These are phyloP conservation scores for Hemicrepidius hirtus DNA, from an alignment of 2,888 invertebrate species.

Conservation along the genomic window DNA sequence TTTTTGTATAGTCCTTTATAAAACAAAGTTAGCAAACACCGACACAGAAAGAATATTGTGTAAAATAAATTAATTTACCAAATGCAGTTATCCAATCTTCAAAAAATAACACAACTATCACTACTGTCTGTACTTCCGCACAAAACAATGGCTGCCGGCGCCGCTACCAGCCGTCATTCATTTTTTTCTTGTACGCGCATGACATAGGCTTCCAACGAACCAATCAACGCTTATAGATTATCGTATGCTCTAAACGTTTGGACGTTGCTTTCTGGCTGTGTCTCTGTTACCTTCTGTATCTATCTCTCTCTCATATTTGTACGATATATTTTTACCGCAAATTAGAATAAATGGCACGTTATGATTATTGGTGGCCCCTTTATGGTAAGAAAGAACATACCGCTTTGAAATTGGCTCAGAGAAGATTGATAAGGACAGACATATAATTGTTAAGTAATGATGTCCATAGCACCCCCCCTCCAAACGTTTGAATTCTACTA, in stretches of 20 bases:
- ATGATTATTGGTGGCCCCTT: too few relatives aligned
- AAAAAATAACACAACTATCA: background rate
- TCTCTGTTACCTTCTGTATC: too few relatives aligned
- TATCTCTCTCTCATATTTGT: too few relatives aligned
- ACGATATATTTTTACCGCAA: too few relatives aligned
- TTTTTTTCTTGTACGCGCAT: background rate
- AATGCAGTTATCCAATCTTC: background rate
- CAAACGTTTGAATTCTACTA: too few relatives aligned
- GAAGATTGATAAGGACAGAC: too few relatives aligned
- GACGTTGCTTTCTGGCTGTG: too few relatives aligned
- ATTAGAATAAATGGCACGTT: too few relatives aligned
- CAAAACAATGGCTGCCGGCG: conserved; percentile 24
- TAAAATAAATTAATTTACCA: background rate
- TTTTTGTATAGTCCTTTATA: background rate
- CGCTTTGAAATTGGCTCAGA: too few relatives aligned
- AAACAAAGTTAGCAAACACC: background rate
- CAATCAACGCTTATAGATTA: conserved; percentile 4
- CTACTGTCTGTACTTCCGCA: background rate
- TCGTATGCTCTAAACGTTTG: background rate
- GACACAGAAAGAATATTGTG: background rate
- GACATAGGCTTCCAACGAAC: background rate
- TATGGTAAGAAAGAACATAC: too few relatives aligned
- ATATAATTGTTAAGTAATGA: too few relatives aligned
- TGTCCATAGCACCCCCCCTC: too few relatives aligned
- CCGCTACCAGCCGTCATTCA: conserved; percentile 1